A percentile compares a stretch with the other conserved stretches of the same genome.
phyloP scores from a whole-genome alignment of 2,888 invertebrate genomes.

The Limnephilus marmoratus region DNA sequence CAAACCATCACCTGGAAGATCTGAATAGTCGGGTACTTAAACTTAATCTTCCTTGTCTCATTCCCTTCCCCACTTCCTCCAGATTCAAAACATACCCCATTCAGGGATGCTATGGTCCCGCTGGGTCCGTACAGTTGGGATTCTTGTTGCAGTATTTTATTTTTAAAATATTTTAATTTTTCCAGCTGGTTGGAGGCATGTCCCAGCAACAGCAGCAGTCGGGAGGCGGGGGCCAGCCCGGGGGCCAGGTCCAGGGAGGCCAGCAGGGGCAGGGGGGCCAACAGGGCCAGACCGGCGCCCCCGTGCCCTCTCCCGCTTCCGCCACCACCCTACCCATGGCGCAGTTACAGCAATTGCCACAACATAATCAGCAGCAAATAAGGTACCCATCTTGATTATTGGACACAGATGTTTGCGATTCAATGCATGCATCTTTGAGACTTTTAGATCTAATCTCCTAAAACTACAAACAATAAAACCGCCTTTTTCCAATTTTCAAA shows the following conservation, averaged over 20 bases:
- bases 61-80: no score
- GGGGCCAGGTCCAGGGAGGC: constrained; percentile 13
- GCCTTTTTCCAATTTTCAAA: no score
- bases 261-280: constrained; percentile 16
- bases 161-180: not conserved
- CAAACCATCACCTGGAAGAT: no score
- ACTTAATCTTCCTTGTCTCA: no score
- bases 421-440: not conserved
- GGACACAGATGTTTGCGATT: not conserved
- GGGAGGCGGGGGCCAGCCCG: constrained; percentile 7
- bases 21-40: no score
- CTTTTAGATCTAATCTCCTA: not conserved
- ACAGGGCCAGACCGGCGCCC: constrained; percentile 66
- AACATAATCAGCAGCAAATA: constrained; percentile 79
- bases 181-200: constrained; percentile 54
- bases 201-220: constrained; percentile 54
- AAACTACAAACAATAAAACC: no score
- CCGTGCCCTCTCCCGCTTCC: constrained; percentile 71
- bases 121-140: no score
- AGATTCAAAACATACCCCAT: no score
- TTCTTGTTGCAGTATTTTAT: no score
- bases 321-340: constrained; percentile 85
- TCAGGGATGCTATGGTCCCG: no score
- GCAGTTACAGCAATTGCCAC: constrained; percentile 82
- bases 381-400: constrained; percentile 69